A percentile compares a stretch with the other conserved stretches of the same genome.
These are phyloP conservation scores for Chanos chanos DNA, from an alignment of 2,797 vertebrate species.

Conservation along the genomic window DNA sequence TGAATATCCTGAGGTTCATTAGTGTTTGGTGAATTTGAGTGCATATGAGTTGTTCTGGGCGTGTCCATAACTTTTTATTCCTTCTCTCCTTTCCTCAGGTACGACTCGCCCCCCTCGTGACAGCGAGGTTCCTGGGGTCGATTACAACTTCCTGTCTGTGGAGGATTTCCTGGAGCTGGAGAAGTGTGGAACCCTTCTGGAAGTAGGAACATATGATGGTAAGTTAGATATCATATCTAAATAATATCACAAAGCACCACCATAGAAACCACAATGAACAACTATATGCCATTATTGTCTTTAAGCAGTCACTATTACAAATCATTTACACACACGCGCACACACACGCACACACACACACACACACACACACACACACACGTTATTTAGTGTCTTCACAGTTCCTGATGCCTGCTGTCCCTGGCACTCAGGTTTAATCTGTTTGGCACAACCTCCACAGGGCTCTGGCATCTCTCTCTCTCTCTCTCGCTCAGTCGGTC, in stretches of 20 bases:
- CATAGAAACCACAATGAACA: too few relatives aligned
- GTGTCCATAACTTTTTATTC: background rate
- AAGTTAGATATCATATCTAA: conserved; percentile 31
- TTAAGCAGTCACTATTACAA: too few relatives aligned
- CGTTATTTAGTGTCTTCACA: conserved; percentile 41
- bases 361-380: background rate
- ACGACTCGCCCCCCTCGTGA: conserved; percentile 90
- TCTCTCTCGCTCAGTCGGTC: conserved; percentile 41
- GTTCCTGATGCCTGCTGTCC: conserved; percentile 27
- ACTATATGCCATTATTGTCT: background rate
- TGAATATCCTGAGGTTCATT: background rate
- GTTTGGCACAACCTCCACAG: conserved; percentile 54
- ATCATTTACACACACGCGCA: background rate
- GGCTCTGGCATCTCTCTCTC: conserved; percentile 31
- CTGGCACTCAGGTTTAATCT: conserved; percentile 60
- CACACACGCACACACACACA: background rate
- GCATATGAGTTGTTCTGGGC: background rate
- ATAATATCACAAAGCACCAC: too few relatives aligned
- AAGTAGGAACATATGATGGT: conserved; percentile 98
- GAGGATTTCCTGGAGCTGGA: conserved; percentile 90
- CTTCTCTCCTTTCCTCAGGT: conserved; percentile 66
- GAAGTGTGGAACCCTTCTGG: conserved; percentile 88
- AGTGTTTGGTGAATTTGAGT: background rate
- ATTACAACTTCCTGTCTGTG: conserved; percentile 95
- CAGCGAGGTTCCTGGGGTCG: conserved; percentile 91